Conservation (phyloP, 2,888 invertebrate genomes). For the Villa cingulata region DNA sequence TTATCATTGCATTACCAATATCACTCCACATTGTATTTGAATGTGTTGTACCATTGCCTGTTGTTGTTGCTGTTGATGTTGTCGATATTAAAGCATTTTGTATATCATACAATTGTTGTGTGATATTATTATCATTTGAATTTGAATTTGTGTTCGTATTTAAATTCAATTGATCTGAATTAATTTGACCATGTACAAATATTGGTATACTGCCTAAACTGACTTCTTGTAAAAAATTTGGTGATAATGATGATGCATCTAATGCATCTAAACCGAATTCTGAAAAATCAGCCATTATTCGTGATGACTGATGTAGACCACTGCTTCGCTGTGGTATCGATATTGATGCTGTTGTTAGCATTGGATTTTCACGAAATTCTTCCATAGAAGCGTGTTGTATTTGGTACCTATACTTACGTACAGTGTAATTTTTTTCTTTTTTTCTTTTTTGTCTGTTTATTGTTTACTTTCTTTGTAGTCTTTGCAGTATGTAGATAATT, state of each 20-base stretch:
- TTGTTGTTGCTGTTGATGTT: too few species aligned
- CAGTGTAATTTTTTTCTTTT: too few species aligned
- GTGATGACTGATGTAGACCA: constrained; percentile 15
- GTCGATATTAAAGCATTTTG: too few species aligned
- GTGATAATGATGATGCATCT: constrained; percentile 32
- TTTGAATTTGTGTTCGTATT: not conserved
- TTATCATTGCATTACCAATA: constrained; percentile 34
- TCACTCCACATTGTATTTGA: constrained; percentile 36
- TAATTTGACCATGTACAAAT: not conserved
- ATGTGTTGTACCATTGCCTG: constrained; percentile 23
- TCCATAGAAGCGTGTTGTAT: constrained; percentile 13
- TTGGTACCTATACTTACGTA: not conserved
- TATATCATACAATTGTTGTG: constrained; percentile 24
- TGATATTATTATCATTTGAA: constrained; percentile 13
- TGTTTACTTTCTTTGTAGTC: too few species aligned
- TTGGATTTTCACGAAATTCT: constrained; percentile 19
- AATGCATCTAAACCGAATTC: constrained; percentile 33
- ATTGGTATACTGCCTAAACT: constrained; percentile 20
- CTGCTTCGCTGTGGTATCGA: constrained; percentile 47
- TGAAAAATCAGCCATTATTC: constrained; percentile 29
- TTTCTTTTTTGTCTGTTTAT: too few species aligned
- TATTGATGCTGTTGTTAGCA: constrained; percentile 44
- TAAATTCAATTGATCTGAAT: not conserved
- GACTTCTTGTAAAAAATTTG: constrained; percentile 32
- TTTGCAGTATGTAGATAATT: too few species aligned